Evolutionary conservation across 2,797 vertebrate species (phyloP).

Genomic region (Xiphorhynchus erythropygius): DNA sequence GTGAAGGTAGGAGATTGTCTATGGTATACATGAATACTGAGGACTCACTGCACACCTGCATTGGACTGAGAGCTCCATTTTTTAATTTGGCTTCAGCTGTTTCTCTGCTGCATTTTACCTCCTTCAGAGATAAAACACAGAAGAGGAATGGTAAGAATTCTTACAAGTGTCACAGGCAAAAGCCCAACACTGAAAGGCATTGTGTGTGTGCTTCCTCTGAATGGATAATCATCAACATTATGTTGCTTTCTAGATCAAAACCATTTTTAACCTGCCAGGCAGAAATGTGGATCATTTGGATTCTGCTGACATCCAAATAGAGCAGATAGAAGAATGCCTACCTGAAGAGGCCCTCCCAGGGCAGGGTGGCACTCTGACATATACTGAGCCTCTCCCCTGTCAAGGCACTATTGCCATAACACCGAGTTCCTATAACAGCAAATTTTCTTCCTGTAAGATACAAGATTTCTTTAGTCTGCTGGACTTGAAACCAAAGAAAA

Average conservation of each 20-base stretch:
- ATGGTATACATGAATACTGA: not conserved
- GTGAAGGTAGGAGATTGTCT: not conserved
- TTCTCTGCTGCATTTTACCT: not conserved
- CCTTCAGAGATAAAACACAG: not conserved
- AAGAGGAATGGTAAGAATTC: not conserved
- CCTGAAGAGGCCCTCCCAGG: not conserved
- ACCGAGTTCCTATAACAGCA: not conserved
- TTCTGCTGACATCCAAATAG: not conserved
- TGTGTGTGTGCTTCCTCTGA: not conserved
- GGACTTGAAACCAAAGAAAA: not conserved
- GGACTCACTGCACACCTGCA: not conserved
- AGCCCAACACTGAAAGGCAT: not conserved
- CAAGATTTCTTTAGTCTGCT: not conserved
- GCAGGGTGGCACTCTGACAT: not conserved
- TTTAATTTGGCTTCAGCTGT: not conserved
- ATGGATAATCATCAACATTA: not conserved
- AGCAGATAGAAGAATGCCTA: not conserved
- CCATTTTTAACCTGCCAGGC: not conserved
- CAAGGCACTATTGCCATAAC: not conserved
- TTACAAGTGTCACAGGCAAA: not conserved
- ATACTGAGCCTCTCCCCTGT: not conserved
- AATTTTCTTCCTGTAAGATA: not conserved
- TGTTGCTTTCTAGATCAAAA: not conserved
- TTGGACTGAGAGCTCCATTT: not conserved
- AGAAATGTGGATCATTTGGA: not conserved